Conservation (phyloP, 2,113 vertebrate genomes). For the Prunella himalayana region DNA sequence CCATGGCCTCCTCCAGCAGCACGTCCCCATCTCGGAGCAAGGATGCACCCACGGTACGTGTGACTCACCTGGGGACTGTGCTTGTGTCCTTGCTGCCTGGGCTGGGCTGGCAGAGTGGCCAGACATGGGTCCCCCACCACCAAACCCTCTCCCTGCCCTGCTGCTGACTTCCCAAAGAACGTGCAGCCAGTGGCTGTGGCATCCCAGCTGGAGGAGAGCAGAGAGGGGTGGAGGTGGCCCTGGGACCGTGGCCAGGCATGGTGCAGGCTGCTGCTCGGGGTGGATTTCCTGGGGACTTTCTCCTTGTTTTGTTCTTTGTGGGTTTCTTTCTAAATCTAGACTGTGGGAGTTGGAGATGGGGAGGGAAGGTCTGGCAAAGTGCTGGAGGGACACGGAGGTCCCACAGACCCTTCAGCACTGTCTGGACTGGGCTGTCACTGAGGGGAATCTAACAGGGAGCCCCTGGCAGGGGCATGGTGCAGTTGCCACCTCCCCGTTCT, state of each 20-base stretch:
- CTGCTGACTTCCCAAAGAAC: neutral
- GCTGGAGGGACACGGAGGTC: neutral
- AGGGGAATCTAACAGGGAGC: neutral
- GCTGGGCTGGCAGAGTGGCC: rapidly evolving
- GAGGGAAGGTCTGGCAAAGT: neutral
- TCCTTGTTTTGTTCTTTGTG: slow-evolving; percentile 2
- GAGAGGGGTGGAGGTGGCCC: neutral
- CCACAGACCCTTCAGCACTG: rapidly evolving
- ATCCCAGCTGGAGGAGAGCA: neutral
- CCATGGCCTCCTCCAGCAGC: slow-evolving; percentile 88
- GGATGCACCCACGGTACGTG: slow-evolving; percentile 73
- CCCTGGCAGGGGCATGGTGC: rapidly evolving
- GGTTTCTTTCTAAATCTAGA: slow-evolving; percentile 3
- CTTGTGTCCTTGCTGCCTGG: rapidly evolving
- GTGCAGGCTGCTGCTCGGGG: neutral
- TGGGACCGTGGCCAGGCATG: neutral
- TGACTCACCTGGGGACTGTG: rapidly evolving
- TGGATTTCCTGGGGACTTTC: neutral
- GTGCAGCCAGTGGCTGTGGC: neutral
- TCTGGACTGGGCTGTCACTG: neutral
- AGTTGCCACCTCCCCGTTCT: neutral
- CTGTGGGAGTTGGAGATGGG: neutral
- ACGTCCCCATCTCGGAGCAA: slow-evolving; percentile 81
- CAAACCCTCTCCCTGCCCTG: neutral
- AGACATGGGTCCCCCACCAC: rapidly evolving